Conservation (phyloP, 2,797 vertebrate species). For the Crenichthys baileyi region DNA sequence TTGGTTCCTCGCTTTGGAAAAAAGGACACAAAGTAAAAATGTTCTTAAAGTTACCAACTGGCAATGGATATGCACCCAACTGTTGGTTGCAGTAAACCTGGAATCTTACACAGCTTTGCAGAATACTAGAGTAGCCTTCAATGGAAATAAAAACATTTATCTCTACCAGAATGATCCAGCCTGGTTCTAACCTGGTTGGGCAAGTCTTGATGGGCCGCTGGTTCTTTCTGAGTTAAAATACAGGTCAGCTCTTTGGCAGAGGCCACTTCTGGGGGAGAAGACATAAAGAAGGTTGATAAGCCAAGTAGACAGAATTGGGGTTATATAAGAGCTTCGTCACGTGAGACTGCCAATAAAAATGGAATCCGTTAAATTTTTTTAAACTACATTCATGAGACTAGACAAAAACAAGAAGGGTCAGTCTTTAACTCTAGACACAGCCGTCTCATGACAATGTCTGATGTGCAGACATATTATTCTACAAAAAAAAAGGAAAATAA, state of each 20-base stretch:
- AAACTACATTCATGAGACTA: neutral
- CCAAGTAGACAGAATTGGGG: neutral
- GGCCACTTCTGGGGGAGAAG: neutral
- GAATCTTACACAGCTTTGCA: neutral
- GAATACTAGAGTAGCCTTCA: neutral
- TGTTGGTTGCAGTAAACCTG: neutral
- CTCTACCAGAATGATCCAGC: neutral
- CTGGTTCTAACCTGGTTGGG: neutral
- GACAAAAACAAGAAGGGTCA: neutral
- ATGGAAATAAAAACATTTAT: neutral
- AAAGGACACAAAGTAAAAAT: neutral
- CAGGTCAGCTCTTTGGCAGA: neutral
- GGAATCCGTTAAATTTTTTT: neutral
- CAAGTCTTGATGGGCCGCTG: neutral
- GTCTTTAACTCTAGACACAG: too few relatives aligned
- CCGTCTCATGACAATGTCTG: too few relatives aligned
- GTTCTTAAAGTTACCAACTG: neutral
- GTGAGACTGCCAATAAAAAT: too few relatives aligned
- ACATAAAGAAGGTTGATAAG: neutral
- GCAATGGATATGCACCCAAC: neutral
- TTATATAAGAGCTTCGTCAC: neutral
- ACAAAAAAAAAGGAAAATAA: too few relatives aligned
- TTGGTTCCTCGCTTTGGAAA: neutral
- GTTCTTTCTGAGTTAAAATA: neutral
- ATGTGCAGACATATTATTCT: too few relatives aligned